phyloP scores from a whole-genome alignment of 1,140 invertebrate genomes.

The Diorhabda sublineata region DNA sequence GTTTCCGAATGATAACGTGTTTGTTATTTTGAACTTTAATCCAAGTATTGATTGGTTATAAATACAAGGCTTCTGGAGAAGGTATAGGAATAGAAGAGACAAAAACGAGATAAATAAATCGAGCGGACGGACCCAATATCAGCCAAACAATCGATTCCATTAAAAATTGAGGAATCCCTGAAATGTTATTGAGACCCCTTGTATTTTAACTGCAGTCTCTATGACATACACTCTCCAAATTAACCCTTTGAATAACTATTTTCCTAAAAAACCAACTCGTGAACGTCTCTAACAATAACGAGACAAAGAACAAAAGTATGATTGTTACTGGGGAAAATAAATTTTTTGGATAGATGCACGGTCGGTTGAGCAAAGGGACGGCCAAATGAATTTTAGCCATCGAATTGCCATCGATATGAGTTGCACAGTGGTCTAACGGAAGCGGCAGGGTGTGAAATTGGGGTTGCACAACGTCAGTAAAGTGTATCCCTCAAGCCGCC shows the following conservation, averaged over 20 bases:
- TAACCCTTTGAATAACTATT: not conserved
- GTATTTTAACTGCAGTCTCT: too few species aligned
- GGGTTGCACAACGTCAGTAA: constrained; percentile 31
- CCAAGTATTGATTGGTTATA: too few species aligned
- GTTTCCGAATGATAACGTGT: too few species aligned
- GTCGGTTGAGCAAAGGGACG: constrained; percentile 19
- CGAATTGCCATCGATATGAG: constrained; percentile 43
- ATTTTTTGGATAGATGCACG: constrained; percentile 14
- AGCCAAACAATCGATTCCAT: too few species aligned
- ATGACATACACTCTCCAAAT: too few species aligned
- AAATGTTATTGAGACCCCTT: too few species aligned
- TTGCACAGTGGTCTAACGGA: constrained; percentile 34
- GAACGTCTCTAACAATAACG: not conserved
- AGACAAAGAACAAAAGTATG: constrained; percentile 2
- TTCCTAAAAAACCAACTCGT: not conserved
- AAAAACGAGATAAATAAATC: too few species aligned
- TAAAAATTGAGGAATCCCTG: too few species aligned
- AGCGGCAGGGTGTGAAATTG: constrained; percentile 42
- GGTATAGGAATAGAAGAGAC: too few species aligned
- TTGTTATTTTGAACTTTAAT: too few species aligned
- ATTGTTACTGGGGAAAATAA: constrained; percentile 14
- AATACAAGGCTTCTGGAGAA: too few species aligned
- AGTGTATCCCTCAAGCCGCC: constrained; percentile 26
- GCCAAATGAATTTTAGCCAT: constrained; percentile 42
- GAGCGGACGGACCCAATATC: too few species aligned